Conservation (phyloP, 2,888 invertebrate species). For the Cataglyphis livida region DNA sequence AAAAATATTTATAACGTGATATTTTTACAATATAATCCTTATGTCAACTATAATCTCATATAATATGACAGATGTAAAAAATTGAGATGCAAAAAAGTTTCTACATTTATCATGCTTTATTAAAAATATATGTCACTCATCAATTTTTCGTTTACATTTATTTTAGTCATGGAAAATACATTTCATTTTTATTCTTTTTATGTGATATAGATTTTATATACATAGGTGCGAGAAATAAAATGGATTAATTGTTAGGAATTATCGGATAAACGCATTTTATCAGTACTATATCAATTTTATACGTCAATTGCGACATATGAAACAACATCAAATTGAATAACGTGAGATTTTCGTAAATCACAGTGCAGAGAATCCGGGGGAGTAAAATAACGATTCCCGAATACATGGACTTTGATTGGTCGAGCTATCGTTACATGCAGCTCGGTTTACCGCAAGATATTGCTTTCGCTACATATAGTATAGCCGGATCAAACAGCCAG, state of each 20-base stretch:
- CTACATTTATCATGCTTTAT: not conserved
- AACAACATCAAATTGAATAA: not conserved
- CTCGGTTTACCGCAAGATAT: slow-evolving; percentile 43
- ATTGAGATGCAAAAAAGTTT: not conserved
- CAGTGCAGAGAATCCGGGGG: not conserved
- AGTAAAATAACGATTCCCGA: slow-evolving; percentile 30
- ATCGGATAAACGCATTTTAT: slow-evolving; percentile 11
- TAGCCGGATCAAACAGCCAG: slow-evolving; percentile 27
- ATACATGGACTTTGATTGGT: slow-evolving; percentile 48
- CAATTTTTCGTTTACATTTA: not conserved
- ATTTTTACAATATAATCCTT: not conserved
- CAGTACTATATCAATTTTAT: not conserved
- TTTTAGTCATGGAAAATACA: not conserved
- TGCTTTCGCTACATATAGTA: slow-evolving; percentile 32
- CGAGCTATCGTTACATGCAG: slow-evolving; percentile 10
- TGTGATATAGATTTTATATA: not conserved
- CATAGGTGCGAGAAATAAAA: not conserved
- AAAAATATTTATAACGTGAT: not conserved
- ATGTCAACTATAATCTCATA: not conserved
- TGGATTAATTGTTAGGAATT: not conserved
- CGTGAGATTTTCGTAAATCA: slow-evolving; percentile 35
- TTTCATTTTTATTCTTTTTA: not conserved
- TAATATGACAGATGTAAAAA: not conserved
- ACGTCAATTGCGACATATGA: not conserved
- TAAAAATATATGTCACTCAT: not conserved